phyloP scores from a whole-genome alignment of 2,113 vertebrate species.

The Danio rerio region GRCz12tu NC_133180.1:56362501-56363000 shows the following conservation, averaged over 20 bases:
- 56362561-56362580: constrained; percentile 72
- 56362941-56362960: no score
- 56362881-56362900: no score
- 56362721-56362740: constrained; percentile 53
- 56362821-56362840: no score
- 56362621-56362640: constrained; percentile 53
- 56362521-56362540: constrained; percentile 77
- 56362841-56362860: no score
- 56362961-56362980: no score
- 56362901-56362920: no score
- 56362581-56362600: constrained; percentile 48
- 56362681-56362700: constrained; percentile 74
- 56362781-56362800: not conserved
- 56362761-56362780: constrained; percentile 53
- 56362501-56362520: constrained; percentile 66
- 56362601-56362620: constrained; percentile 46
- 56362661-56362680: constrained; percentile 68
- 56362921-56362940: no score
- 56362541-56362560: constrained; percentile 71
- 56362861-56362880: no score
- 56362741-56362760: constrained; percentile 48
- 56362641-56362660: constrained; percentile 49
- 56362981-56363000: no score
- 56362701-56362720: constrained; percentile 67
- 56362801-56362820: no score